phyloP scores from a whole-genome alignment of 2,113 vertebrate species.

The Natator depressus region DNA sequence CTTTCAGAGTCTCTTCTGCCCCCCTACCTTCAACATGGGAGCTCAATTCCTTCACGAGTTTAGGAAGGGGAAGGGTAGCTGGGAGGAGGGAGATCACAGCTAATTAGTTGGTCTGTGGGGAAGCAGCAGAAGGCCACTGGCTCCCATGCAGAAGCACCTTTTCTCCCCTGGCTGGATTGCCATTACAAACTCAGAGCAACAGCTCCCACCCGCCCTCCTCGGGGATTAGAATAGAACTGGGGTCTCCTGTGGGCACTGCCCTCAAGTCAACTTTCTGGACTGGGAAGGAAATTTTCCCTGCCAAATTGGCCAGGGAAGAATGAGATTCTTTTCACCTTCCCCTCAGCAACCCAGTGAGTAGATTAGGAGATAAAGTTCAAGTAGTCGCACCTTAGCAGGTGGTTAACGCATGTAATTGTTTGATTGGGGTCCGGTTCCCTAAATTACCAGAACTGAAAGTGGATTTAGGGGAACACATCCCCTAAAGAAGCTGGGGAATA shows the following conservation, averaged over 20 bases:
- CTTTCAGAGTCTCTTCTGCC: too few relatives aligned
- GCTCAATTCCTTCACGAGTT: too few relatives aligned
- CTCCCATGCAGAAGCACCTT: neutral
- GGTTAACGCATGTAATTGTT: neutral
- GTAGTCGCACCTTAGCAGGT: neutral
- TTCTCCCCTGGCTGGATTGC: neutral
- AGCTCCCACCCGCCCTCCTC: neutral
- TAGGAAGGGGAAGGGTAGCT: neutral
- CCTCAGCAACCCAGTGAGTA: neutral
- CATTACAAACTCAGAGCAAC: neutral
- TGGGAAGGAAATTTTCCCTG: neutral
- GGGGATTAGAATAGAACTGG: neutral
- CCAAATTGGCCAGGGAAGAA: neutral
- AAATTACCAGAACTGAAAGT: neutral
- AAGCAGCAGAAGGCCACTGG: too few relatives aligned
- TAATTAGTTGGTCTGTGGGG: neutral
- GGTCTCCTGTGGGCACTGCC: neutral
- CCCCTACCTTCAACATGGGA: too few relatives aligned
- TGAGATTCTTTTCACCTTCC: neutral
- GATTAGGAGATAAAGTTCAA: neutral
- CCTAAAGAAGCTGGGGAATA: neutral
- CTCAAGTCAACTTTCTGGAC: neutral
- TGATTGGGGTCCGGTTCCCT: neutral
- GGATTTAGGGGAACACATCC: neutral
- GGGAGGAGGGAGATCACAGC: neutral